Base-by-base conservation (phyloP, 2,113 vertebrate genomes). In the Cyanoramphus novaezelandiae region DNA sequence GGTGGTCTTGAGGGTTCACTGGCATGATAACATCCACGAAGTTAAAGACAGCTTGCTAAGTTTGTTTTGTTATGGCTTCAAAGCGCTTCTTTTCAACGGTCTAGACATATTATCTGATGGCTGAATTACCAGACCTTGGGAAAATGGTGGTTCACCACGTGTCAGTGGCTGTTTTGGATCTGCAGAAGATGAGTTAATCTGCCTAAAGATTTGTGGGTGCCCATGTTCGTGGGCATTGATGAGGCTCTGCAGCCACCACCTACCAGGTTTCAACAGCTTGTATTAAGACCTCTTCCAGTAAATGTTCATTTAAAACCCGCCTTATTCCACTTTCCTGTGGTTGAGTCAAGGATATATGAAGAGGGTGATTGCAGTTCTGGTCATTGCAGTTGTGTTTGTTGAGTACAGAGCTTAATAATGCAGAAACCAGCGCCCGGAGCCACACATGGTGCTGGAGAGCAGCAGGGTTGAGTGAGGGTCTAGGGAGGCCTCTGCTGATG, bases 101-200 rank as follows among this genome's bases (percentile, higher is more conserved):
- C 86, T 94, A 84, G 74, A 55, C 17, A 0, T 69, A 52, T 79
- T 94, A 89, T 82, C 44, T 67, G 53, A 71, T 87, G 75, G 31
- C 59, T 83, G 79, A 95, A 41, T 92, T 95, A 82, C 91, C 69
- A 93, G 94, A 86, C 86, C 69, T 89, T 87, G 84, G 91, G 89
- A 91, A 91, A 70, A 82, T 37, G 43, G 37, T 68, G 88, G 88
- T 92, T 92, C 72, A 64, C 79, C 47, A 43, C 1, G 6, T 95
- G 82, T 93, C 76, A 77, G 46, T 77, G 76, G 17, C 76, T 92
- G 75, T 63, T 90, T 71, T 5, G 13, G 69, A 82, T 44, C 81
- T 79, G 64, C 62, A 60, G 91, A 92, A 77, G 92, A 92, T 82
- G 62, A 86, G 52, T 86, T 86, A 55, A 88, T 91, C 91, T 92